These are phyloP conservation scores for Entomyzon cyanotis DNA, from an alignment of 2,113 vertebrate species.

Conservation along the genomic window DNA sequence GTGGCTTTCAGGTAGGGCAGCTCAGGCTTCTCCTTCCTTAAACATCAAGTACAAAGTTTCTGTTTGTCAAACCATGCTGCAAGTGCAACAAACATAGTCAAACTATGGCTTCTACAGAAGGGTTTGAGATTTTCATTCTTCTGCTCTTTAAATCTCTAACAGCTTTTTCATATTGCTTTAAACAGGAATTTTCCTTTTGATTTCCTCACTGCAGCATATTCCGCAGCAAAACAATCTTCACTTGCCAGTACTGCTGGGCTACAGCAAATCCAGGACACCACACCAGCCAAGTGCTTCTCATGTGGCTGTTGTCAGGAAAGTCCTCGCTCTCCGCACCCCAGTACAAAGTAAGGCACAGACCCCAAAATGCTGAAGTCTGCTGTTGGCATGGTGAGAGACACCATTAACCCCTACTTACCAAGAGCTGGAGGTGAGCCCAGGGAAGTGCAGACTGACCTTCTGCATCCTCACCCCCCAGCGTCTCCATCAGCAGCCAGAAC, in stretches of 20 bases:
- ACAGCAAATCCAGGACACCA: neutral
- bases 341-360: neutral
- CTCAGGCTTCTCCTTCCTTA: neutral
- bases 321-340: neutral
- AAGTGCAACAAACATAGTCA: neutral
- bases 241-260: conserved; percentile 5
- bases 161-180: neutral
- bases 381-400: neutral
- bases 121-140: neutral
- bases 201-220: neutral
- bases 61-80: neutral
- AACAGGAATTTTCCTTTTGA: conserved; percentile 11
- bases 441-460: neutral
- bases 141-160: neutral
- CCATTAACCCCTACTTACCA: neutral
- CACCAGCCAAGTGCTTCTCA: conserved; percentile 17
- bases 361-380: neutral
- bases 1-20: neutral
- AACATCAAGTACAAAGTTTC: neutral
- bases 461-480: neutral
- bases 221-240: neutral
- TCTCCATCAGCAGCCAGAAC: neutral
- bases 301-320: neutral
- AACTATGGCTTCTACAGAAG: neutral
- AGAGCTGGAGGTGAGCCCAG: neutral